Evolutionary conservation across 2,888 invertebrate genomes (phyloP), one percentile per base, ranked within the genome.

Genomic region (Agrochola macilenta): DNA sequence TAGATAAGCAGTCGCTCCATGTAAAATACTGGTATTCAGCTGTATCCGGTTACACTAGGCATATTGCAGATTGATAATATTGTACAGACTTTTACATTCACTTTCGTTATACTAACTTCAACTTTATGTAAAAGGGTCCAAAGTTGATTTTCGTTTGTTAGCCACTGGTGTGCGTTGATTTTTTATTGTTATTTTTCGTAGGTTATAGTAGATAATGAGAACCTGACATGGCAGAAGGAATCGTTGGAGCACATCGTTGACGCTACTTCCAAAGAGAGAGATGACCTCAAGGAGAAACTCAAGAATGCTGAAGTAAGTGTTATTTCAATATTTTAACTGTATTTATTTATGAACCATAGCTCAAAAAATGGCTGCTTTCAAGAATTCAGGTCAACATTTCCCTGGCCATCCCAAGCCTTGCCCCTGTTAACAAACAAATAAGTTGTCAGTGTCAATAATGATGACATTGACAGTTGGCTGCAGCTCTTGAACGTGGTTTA

Each of bases 141-240:
- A 46, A 17, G 30, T 49, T 39, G 17, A 49, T 0, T 69, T 57
- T 76, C 0, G 20, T 30, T 65, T 30, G 30, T 49, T 26, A n/a
- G 5, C n/a, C 46, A 46, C 14, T 46, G 14, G 46, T 46, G 5
- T 46, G 46, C 46, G 14, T 46, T 46, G 14, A 46, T 46, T 14
- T 46, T 43, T 46, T 46, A 14, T 14, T 46, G 14, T 46, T 46
- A 14, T 46, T 46, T 46, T 46, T 46, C 46, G 0, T 85, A 96
- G 96, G 95, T 96, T 2, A 95, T 96, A 83, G 93, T 94, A 0
- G 96, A 97, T 0, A 97, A 97, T 68, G 96, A 97, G 76, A 96
- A 95, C 58, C 79, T 97, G 69, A 93, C 94, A 0, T 96, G 96
- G 95, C 96, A 97, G 88, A 96, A 96, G 87, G 96, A 97, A 65